Evolutionary conservation across 2,113 vertebrate species (phyloP).

Genomic region (Scopus umbretta): DNA sequence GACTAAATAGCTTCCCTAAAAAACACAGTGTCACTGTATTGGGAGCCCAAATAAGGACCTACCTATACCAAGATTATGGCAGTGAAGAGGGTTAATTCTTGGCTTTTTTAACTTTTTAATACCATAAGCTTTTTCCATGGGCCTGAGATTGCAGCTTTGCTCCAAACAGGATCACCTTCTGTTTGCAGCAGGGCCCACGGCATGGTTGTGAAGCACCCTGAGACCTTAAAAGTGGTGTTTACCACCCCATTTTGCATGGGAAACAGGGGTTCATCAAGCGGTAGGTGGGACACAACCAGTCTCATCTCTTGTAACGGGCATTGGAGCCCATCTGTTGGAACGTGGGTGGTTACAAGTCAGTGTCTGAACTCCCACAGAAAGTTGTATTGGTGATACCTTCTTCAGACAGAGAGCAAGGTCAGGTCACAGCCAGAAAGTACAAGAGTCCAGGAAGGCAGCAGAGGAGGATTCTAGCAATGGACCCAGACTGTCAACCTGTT

Average conservation of each 20-base stretch:
- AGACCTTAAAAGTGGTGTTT: neutral
- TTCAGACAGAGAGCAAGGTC: neutral
- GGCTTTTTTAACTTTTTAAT: neutral
- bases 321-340: rapidly evolving
- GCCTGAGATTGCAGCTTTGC: neutral
- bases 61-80: neutral
- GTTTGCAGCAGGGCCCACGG: neutral
- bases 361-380: neutral
- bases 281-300: rapidly evolving
- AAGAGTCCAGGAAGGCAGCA: neutral
- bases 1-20: neutral
- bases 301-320: neutral
- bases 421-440: neutral
- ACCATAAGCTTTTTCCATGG: neutral
- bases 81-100: neutral
- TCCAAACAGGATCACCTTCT: neutral
- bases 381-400: neutral
- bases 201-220: neutral
- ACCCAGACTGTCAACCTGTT: neutral
- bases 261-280: neutral
- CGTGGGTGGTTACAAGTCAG: neutral
- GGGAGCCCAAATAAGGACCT: neutral
- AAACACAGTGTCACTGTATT: neutral
- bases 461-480: neutral
- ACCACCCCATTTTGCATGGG: neutral